Evolutionary conservation across 64 coral and sea anemone species (phyloP).

Genomic region (Stichodactyla helianthus): DNA sequence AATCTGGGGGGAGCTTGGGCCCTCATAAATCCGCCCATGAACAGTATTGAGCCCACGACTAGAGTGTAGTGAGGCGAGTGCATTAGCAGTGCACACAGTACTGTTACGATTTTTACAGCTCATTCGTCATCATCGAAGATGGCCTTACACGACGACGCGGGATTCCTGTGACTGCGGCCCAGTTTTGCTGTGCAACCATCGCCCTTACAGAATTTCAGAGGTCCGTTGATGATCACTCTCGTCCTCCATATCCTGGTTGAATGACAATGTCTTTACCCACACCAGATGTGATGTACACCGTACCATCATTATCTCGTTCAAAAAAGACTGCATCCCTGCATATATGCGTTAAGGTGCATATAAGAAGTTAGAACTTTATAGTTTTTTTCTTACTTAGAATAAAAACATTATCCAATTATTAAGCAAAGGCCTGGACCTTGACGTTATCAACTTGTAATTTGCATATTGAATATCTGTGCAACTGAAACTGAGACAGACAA

Average conservation of each 20-base stretch:
- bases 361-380: too few relatives aligned
- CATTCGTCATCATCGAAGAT: not conserved
- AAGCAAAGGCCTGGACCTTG: too few relatives aligned
- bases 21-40: too few relatives aligned
- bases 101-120: not conserved
- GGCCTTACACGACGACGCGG: not conserved
- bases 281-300: not conserved
- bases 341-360: not conserved
- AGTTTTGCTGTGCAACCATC: not conserved
- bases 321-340: too few relatives aligned
- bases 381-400: too few relatives aligned
- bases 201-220: not conserved
- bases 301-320: not conserved
- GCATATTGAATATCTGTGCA: too few relatives aligned
- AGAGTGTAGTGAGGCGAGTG: not conserved
- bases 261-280: not conserved
- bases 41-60: too few relatives aligned
- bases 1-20: too few relatives aligned
- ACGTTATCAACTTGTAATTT: too few relatives aligned
- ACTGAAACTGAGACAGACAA: too few relatives aligned
- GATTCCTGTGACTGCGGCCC: not conserved
- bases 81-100: not conserved
- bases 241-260: not conserved
- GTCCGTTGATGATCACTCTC: not conserved
- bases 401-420: too few relatives aligned